Percentiles rank a stretch among this genome's conserved stretches.
phyloP scores from a whole-genome alignment of 2,888 invertebrate species.

The Ethmia dodecea region DNA sequence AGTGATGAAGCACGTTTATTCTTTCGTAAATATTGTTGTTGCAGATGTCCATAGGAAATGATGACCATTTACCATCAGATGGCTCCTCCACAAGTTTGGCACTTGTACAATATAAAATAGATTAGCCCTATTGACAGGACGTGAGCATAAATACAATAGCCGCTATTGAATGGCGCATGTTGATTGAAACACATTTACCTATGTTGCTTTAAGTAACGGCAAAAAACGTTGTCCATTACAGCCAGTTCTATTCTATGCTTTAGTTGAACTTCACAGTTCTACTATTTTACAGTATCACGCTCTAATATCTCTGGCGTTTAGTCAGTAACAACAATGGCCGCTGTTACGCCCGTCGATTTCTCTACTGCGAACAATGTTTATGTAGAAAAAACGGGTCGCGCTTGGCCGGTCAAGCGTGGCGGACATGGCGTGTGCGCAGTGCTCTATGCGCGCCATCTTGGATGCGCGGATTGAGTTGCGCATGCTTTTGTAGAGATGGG shows the following conservation, averaged over 20 bases:
- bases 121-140: too few relatives aligned
- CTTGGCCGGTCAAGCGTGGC: constrained; percentile 58
- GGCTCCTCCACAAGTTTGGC: too few relatives aligned
- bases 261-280: constrained; percentile 9
- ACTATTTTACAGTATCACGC: constrained; percentile 67
- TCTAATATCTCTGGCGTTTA: constrained; percentile 69
- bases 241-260: constrained; percentile 1
- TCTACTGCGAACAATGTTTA: constrained; percentile 74
- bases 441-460: constrained; percentile 66
- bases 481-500: constrained; percentile 27
- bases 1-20: too few relatives aligned
- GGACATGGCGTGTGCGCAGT: constrained; percentile 70
- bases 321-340: constrained; percentile 64
- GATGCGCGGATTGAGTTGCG: constrained; percentile 68
- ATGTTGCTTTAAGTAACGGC: too few relatives aligned
- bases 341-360: constrained; percentile 74
- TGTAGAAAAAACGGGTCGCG: constrained; percentile 48
- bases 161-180: too few relatives aligned
- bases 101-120: too few relatives aligned
- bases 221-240: too few relatives aligned
- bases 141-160: too few relatives aligned
- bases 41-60: too few relatives aligned
- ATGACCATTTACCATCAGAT: too few relatives aligned
- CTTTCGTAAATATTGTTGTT: too few relatives aligned
- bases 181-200: too few relatives aligned